phyloP scores from a whole-genome alignment of 2,113 vertebrate genomes.

The Varanus salvator region DNA sequence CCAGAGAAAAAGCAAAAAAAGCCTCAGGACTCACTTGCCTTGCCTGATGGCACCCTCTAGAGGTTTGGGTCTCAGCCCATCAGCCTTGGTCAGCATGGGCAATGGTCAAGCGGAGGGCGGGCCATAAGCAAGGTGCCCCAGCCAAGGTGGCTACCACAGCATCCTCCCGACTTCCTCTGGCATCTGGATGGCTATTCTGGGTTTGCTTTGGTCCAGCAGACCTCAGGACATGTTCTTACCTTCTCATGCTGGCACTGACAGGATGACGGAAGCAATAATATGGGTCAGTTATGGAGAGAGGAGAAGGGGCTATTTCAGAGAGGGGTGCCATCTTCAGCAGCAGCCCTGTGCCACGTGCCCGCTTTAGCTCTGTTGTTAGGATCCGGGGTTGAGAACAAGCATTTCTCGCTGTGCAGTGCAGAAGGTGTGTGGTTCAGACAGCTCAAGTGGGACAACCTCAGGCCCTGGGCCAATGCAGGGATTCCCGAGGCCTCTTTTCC shows the following conservation, averaged over 20 bases:
- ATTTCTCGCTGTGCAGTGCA: neutral
- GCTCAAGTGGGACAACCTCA: too few relatives aligned
- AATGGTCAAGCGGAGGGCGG: too few relatives aligned
- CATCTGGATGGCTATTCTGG: too few relatives aligned
- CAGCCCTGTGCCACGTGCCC: neutral
- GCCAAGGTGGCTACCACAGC: too few relatives aligned
- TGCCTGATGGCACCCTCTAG: neutral
- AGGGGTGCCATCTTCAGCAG: neutral
- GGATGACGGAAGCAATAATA: neutral
- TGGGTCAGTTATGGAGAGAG: neutral
- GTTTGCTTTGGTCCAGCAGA: neutral
- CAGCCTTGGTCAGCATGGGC: neutral
- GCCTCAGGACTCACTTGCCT: too few relatives aligned
- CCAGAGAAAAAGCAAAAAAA: conserved; percentile 1
- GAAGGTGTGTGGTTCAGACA: neutral
- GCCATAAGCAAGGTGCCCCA: too few relatives aligned
- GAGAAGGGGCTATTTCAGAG: neutral
- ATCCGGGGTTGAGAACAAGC: neutral
- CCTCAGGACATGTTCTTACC: neutral
- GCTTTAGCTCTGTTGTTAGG: neutral
- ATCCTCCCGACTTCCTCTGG: too few relatives aligned
- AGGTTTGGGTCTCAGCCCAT: neutral
- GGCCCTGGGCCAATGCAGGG: too few relatives aligned
- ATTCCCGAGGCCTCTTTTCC: too few relatives aligned
- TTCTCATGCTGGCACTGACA: neutral